Evolutionary conservation across 1,140 invertebrate species (phyloP).

Genomic region (Saccostrea echinata): DNA sequence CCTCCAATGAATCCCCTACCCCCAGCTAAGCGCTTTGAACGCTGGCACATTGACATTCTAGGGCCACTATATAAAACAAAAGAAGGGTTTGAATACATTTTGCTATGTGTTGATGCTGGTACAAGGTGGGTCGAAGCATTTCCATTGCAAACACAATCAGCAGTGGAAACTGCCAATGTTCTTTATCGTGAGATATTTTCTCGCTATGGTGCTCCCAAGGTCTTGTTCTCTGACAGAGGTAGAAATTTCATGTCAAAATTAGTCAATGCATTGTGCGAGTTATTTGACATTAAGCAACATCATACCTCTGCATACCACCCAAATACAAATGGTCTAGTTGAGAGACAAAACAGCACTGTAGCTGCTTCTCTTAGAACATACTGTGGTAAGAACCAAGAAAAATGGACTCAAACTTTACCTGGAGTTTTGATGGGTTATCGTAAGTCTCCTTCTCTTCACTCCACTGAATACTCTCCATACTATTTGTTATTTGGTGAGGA

Average conservation of each 20-base stretch:
- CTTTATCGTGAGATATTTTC: slow-evolving; percentile 58
- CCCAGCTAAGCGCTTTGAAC: slow-evolving; percentile 52
- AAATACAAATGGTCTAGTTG: slow-evolving; percentile 48
- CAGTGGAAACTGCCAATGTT: slow-evolving; percentile 50
- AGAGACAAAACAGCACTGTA: slow-evolving; percentile 33
- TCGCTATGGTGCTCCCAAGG: slow-evolving; percentile 50
- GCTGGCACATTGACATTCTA: slow-evolving; percentile 61
- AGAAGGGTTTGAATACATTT: too few species aligned
- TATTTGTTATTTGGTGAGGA: slow-evolving; percentile 53
- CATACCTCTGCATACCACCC: slow-evolving; percentile 51
- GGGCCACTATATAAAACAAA: slow-evolving; percentile 58
- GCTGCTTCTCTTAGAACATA: slow-evolving; percentile 44
- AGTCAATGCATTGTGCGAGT: slow-evolving; percentile 57
- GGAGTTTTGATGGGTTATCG: slow-evolving; percentile 57
- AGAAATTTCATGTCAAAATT: slow-evolving; percentile 56
- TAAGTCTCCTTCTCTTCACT: slow-evolving; percentile 50
- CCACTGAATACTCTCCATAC: slow-evolving; percentile 52
- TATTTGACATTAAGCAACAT: slow-evolving; percentile 55
- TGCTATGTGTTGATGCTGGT: too few species aligned
- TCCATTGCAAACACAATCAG: slow-evolving; percentile 53
- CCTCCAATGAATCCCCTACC: slow-evolving; percentile 47
- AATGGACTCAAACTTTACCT: slow-evolving; percentile 49
- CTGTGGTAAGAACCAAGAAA: slow-evolving; percentile 50
- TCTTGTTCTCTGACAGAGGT: slow-evolving; percentile 55
- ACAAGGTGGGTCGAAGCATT: slow-evolving; percentile 60